phyloP scores from a whole-genome alignment of 2,888 invertebrate species.

The Heliconius charithonia region DNA sequence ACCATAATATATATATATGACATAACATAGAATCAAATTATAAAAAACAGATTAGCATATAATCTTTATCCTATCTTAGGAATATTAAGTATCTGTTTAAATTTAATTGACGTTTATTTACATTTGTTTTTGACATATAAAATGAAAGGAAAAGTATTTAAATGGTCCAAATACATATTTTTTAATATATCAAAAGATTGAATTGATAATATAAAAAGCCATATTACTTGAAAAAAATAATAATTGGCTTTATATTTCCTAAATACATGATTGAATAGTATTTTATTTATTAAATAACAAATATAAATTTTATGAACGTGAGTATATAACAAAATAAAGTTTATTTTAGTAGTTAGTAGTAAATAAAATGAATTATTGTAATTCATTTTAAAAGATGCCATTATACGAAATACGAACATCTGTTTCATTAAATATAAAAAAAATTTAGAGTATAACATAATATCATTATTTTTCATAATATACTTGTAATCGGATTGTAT shows the following conservation, averaged over 20 bases:
- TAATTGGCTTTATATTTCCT: neutral
- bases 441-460: neutral
- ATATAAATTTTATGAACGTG: neutral
- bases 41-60: neutral
- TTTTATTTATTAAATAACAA: neutral
- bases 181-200: neutral
- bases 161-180: neutral
- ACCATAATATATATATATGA: neutral
- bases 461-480: neutral
- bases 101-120: neutral
- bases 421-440: neutral
- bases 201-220: neutral
- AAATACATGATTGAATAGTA: neutral
- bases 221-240: neutral
- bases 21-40: neutral
- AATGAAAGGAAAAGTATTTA: neutral
- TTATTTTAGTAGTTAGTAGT: neutral
- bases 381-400: neutral
- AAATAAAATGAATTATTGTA: too few species aligned
- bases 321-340: neutral
- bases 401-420: neutral
- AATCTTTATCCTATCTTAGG: neutral
- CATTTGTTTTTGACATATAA: neutral
- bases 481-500: neutral
- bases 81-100: constrained; percentile 6